Evolutionary conservation across 2,888 invertebrate genomes (phyloP), one percentile per base, ranked within the genome.

Genomic region (Drosophila ezoana): DNA sequence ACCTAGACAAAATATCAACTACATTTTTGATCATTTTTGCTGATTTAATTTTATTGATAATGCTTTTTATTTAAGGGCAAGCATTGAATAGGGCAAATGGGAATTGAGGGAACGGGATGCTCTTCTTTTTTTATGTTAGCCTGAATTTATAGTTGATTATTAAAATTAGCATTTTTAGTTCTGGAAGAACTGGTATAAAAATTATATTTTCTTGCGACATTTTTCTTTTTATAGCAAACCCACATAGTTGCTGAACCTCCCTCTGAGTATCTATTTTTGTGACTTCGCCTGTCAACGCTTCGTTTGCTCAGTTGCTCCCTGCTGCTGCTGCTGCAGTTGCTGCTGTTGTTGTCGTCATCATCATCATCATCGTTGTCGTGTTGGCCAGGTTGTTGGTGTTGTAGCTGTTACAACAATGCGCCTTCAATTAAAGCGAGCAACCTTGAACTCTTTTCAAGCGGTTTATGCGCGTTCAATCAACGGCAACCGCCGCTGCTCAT

Each of bases 381-480:
- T 52, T 57, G 67, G 67, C 37, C 70, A 62, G 38, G 67, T 40
- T 57, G 59, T 33, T 13, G 16, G 45, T 70, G 72, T 67, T 68
- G 72, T 76, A 73, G 81, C 74, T 75, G 78, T 88, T 86, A 81
- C 82, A 86, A 86, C 89, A 81, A 76, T 79, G 76, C 71, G 82
- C 73, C 72, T 83, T 77, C 78, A 86, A 83, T 81, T 85, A 87
- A 85, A 85, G 79, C 78, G 79, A 81, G 76, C 85, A 89, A 87
- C 89, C 89, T 89, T 89, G 89, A 89, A 89, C 89, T 89, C 80
- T 75, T 80, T 81, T 72, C 78, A 76, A 83, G 83, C 82, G 83
- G 77, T 75, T 83, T 83, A 81, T 61, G 72, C 77, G 75, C 77
- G 79, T 83, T 73, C 83, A 84, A 82, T 84, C 79, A 80, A 67